These are phyloP conservation scores for Magallana ariakensis DNA, from an alignment of 1,140 invertebrate genomes.

Conservation along the genomic window DNA sequence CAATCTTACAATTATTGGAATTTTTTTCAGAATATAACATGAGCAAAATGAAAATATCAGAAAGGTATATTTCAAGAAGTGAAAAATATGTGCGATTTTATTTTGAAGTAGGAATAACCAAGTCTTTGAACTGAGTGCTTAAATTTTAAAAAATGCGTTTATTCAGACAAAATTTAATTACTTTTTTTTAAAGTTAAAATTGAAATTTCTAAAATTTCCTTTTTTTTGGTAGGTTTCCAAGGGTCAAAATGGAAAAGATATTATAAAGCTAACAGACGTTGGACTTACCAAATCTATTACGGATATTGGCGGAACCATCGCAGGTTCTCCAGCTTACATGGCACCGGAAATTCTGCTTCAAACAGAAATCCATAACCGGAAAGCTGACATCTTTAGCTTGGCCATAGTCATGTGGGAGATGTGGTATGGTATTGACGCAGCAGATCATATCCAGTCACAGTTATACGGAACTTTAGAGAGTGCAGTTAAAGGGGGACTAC, in stretches of 20 bases:
- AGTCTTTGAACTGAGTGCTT: too few relatives aligned
- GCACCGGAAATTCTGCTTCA: slow-evolving; percentile 60
- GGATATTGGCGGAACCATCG: slow-evolving; percentile 56
- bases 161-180: too few relatives aligned
- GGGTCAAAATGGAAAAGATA: slow-evolving; percentile 14
- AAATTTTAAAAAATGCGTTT: too few relatives aligned
- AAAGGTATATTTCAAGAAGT: too few relatives aligned
- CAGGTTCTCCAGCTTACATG: slow-evolving; percentile 56
- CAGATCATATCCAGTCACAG: slow-evolving; percentile 60
- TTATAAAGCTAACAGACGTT: slow-evolving; percentile 62
- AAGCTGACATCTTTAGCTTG: slow-evolving; percentile 68
- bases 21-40: too few relatives aligned
- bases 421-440: slow-evolving; percentile 70
- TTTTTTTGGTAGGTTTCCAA: background rate
- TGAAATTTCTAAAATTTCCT: too few relatives aligned
- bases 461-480: slow-evolving; percentile 58
- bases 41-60: too few relatives aligned
- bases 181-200: too few relatives aligned
- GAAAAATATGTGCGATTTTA: too few relatives aligned
- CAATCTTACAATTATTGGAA: too few relatives aligned
- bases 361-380: slow-evolving; percentile 60
- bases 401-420: slow-evolving; percentile 69
- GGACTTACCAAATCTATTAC: slow-evolving; percentile 58
- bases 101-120: too few relatives aligned
- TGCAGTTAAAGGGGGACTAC: slow-evolving; percentile 52